Base-by-base conservation (phyloP, 2,797 vertebrate species). In the Toxotes lorentzi region DNA sequence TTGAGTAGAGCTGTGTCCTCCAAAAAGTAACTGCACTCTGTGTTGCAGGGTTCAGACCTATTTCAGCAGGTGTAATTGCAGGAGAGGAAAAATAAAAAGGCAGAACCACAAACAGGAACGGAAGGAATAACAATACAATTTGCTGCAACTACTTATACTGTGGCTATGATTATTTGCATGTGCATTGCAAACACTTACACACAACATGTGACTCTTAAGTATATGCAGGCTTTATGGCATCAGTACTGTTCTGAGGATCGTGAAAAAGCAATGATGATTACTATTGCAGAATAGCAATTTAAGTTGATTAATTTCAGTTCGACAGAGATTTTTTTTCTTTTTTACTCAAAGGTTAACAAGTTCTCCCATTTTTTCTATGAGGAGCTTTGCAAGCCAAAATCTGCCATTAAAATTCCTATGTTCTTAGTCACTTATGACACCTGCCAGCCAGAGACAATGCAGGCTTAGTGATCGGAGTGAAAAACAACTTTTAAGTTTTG, bases 301-400 rank as follows among this genome's bases (percentile, higher is more conserved):
- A 12, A 57, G 27, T 48, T 48, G 34, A 43, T 64, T 73, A 5
- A 50, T 50, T 71, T 75, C 0, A 85, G 53, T 50, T 43, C 38
- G 30, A 32, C 66, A 50, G 11, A 53, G 11, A 24, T 76, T 62
- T 69, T 30, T 30, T 63, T 11, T 10, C 65, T 47, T 59, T 30
- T 59, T 45, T 75, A 67, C 47, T 69, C 14, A 58, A 69, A 82
- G 21, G 57, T 82, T 74, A 73, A 79, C 17, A n/a, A 43, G 30
- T 65, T 19, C 30, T 56, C 10, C 12, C n/a, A 50, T 70, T 69
- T 71, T 71, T 21, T 13, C 72, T 66, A 34, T 17, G 24, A 57
- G 45, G 11, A 59, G 50, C 54, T 66, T 51, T 66, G 17, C 32
- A 35, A 53, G 4, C 5, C 14, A 21, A 53, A 45, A 43, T 45